Evolutionary conservation across 1,140 invertebrate genomes (phyloP).

Genomic region (Caerostris extrusa): DNA sequence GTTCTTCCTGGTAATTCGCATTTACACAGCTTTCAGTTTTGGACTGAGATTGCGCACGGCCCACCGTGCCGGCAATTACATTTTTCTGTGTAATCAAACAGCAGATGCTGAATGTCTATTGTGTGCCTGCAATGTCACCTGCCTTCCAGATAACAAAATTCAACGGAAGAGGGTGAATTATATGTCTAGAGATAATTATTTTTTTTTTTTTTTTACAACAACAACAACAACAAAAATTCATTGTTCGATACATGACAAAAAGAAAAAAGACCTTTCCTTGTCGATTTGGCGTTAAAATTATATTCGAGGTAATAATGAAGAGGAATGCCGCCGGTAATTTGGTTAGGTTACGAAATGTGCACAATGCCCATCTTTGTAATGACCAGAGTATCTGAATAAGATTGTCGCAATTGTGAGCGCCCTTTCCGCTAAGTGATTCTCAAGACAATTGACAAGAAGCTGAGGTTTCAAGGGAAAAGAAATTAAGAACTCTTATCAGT

Average conservation of each 20-base stretch:
- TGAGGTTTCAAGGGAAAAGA: constrained; percentile 5
- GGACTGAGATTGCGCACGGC: background rate
- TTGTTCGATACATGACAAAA: background rate
- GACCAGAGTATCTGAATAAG: background rate
- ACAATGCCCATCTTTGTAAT: constrained; percentile 4
- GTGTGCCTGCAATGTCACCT: background rate
- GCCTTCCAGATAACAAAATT: background rate
- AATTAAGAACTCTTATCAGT: constrained; percentile 2
- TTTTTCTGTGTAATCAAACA: background rate
- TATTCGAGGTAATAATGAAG: background rate
- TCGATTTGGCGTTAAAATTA: background rate
- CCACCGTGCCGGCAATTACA: background rate
- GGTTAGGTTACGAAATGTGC: background rate
- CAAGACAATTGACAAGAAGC: background rate
- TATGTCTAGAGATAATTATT: background rate
- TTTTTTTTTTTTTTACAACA: too few relatives aligned
- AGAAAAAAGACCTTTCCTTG: background rate
- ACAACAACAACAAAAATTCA: background rate
- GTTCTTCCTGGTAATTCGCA: constrained; percentile 31
- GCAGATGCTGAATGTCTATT: background rate
- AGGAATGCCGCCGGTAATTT: background rate
- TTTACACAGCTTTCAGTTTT: constrained; percentile 26
- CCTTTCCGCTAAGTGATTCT: background rate
- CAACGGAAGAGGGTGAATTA: background rate
- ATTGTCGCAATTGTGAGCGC: background rate